Conservation (phyloP, 2,888 invertebrate species). For the Tetanocera ferruginea region DNA sequence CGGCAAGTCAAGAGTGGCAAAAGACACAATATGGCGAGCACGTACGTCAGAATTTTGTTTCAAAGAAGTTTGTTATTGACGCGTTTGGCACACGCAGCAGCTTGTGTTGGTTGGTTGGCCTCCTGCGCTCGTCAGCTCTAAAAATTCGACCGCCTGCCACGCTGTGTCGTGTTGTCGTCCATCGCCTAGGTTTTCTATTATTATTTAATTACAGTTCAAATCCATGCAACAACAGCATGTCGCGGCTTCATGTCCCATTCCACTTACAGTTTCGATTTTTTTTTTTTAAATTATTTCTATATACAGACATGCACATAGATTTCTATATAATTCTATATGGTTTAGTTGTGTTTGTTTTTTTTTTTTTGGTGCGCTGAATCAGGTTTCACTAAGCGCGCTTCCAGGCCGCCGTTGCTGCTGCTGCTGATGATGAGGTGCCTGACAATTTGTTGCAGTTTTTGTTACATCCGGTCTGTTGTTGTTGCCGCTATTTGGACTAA, state of each 20-base stretch:
- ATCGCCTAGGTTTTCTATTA: not conserved
- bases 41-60: no score
- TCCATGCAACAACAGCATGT: not conserved
- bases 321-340: not conserved
- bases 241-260: constrained; percentile 17
- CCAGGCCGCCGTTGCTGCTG: not conserved
- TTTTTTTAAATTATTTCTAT: not conserved
- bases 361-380: not conserved
- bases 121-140: not conserved
- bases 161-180: not conserved
- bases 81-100: not conserved
- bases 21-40: no score
- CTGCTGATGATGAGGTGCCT: not conserved
- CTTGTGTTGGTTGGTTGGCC: not conserved
- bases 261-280: not conserved
- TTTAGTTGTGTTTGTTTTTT: not conserved
- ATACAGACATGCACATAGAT: not conserved
- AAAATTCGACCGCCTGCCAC: not conserved
- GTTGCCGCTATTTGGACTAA: not conserved
- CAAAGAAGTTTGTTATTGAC: no score
- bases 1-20: no score
- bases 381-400: not conserved
- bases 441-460: constrained; percentile 21
- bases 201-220: constrained; percentile 26
- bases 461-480: constrained; percentile 12